Evolutionary conservation across 2,888 invertebrate genomes (phyloP).

Genomic region (Selenia dentaria): DNA sequence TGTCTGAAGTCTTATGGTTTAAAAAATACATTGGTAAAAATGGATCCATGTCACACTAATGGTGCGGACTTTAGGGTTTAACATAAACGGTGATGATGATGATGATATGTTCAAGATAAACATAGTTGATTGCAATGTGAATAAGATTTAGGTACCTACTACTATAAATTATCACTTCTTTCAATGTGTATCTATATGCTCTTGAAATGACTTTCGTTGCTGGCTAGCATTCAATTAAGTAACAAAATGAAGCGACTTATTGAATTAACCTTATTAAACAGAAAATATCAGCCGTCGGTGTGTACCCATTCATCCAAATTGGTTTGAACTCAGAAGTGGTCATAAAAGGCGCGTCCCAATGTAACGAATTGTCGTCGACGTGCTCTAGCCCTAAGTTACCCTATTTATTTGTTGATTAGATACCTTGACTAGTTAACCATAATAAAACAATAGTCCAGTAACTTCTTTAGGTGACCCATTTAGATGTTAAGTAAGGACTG

Average conservation of each 20-base stretch:
- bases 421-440: conserved; percentile 45
- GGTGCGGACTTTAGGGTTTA: too few species aligned
- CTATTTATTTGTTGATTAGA: conserved; percentile 69
- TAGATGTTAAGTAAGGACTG: conserved; percentile 81
- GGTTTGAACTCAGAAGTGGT: conserved; percentile 39
- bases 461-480: conserved; percentile 45
- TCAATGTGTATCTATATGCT: too few species aligned
- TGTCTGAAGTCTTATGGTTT: too few species aligned
- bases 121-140: too few species aligned
- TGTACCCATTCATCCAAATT: conserved; percentile 43
- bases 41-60: too few species aligned
- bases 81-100: too few species aligned
- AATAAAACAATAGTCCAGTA: conserved; percentile 42
- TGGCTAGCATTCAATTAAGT: too few species aligned
- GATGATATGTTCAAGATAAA: too few species aligned
- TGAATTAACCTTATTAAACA: conserved; percentile 11
- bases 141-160: too few species aligned
- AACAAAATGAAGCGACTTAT: conserved; percentile 8
- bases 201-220: too few species aligned
- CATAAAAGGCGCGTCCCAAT: conserved; percentile 20
- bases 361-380: conserved; percentile 24
- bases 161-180: too few species aligned
- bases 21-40: too few species aligned
- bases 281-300: conserved; percentile 36
- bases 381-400: conserved; percentile 53